A percentile compares a stretch with the other conserved stretches of the same genome.
phyloP scores from a whole-genome alignment of 2,888 invertebrate genomes.

The Euplagia quadripunctaria region DNA sequence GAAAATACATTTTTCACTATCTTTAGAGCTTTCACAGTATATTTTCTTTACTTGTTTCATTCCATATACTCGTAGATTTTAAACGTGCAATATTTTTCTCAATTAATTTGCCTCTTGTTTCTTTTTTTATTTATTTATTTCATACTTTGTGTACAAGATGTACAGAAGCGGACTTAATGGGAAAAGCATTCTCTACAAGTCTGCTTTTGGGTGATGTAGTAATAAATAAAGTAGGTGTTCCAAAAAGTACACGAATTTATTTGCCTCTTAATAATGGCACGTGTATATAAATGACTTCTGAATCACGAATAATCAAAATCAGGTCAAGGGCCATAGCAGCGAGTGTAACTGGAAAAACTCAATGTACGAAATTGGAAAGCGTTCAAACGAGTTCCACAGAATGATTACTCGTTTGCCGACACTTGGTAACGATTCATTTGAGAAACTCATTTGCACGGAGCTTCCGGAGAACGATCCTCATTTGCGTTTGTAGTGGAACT shows the following conservation, averaged over 20 bases:
- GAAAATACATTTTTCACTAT: slow-evolving; percentile 86
- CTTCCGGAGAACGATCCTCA: slow-evolving; percentile 77
- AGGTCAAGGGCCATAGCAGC: slow-evolving; percentile 36
- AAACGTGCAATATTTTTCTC: slow-evolving; percentile 33
- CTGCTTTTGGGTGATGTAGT: too few species aligned
- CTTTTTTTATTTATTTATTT: too few species aligned
- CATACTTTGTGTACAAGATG: too few species aligned
- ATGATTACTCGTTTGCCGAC: slow-evolving; percentile 77
- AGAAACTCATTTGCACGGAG: slow-evolving; percentile 79
- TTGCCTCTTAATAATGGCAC: slow-evolving; percentile 11
- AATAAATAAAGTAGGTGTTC: too few species aligned
- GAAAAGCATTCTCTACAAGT: too few species aligned
- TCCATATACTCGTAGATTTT: slow-evolving; percentile 52
- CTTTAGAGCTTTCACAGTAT: slow-evolving; percentile 75
- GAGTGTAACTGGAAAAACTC: slow-evolving; percentile 55
- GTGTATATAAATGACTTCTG: slow-evolving; percentile 18
- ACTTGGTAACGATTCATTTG: slow-evolving; percentile 82
- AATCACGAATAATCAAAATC: slow-evolving; percentile 28
- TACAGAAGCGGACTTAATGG: too few species aligned
- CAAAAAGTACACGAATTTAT: too few species aligned
- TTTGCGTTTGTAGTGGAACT: slow-evolving; percentile 75
- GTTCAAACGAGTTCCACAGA: slow-evolving; percentile 63
- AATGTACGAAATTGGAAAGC: slow-evolving; percentile 71
- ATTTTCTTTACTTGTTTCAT: slow-evolving; percentile 73
- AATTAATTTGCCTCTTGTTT: slow-evolving; percentile 23